These are phyloP conservation scores for Mesoclemmys tuberculata DNA, from an alignment of 2,113 vertebrate species.

Conservation along the genomic window DNA sequence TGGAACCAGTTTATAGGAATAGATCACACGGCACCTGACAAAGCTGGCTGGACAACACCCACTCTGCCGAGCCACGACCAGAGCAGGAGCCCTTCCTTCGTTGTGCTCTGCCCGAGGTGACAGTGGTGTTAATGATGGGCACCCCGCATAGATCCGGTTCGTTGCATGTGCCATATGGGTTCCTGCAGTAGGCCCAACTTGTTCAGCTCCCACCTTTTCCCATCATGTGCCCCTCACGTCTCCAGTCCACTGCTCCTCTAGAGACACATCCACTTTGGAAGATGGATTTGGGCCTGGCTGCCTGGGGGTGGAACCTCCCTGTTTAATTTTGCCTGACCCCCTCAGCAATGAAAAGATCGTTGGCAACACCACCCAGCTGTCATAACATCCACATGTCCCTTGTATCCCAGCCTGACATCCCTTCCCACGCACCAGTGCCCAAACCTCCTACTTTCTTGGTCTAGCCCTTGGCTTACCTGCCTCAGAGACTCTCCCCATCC, in stretches of 20 bases:
- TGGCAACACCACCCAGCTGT: neutral
- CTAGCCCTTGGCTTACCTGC: neutral
- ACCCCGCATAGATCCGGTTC: neutral
- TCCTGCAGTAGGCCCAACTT: neutral
- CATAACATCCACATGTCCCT: neutral
- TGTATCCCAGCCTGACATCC: neutral
- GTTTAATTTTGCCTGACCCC: neutral
- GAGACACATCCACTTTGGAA: too few relatives aligned
- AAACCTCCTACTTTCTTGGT: neutral
- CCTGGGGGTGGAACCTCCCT: neutral
- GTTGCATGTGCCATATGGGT: neutral
- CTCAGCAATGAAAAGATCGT: neutral
- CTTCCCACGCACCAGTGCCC: neutral
- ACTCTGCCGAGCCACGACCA: neutral
- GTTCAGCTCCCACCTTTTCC: neutral
- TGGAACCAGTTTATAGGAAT: neutral
- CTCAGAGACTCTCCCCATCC: neutral
- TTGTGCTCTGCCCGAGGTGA: neutral
- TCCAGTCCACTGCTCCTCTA: neutral
- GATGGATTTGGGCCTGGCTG: neutral
- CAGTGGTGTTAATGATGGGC: neutral
- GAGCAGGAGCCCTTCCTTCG: neutral
- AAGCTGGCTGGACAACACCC: neutral
- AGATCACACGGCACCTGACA: neutral
- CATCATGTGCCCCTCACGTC: neutral